These are phyloP conservation scores for Dendrolimus houi DNA, from an alignment of 2,888 invertebrate genomes.

Conservation along the genomic window DNA sequence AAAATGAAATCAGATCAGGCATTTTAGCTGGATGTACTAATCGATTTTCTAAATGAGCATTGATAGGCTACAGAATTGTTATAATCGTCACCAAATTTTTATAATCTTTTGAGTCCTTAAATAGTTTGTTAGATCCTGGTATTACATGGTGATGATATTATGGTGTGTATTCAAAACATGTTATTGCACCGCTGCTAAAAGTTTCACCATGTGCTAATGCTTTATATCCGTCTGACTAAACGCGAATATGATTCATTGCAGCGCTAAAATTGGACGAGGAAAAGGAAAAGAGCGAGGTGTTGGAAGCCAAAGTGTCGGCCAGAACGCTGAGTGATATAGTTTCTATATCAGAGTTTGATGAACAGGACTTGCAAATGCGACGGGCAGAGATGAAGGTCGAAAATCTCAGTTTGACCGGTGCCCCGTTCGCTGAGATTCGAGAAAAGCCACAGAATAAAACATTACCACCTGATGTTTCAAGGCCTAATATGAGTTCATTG, in stretches of 20 bases:
- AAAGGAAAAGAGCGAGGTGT: conserved; percentile 53
- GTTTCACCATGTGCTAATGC: not conserved
- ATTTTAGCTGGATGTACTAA: too few relatives aligned
- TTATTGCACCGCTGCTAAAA: not conserved
- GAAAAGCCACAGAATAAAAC: conserved; percentile 45
- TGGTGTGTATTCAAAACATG: conserved; percentile 1
- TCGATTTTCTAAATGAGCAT: too few relatives aligned
- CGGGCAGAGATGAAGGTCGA: conserved; percentile 57
- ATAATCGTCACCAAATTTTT: too few relatives aligned
- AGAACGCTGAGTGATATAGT: conserved; percentile 83
- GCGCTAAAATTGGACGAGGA: conserved; percentile 78
- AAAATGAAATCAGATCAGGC: too few relatives aligned
- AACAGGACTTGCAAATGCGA: conserved; percentile 77
- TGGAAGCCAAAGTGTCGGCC: conserved; percentile 78
- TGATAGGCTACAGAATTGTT: too few relatives aligned
- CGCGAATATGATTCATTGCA: conserved; percentile 32
- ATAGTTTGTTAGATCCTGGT: too few relatives aligned
- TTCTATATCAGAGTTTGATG: conserved; percentile 84
- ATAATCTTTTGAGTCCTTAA: too few relatives aligned
- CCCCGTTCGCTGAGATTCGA: conserved; percentile 29
- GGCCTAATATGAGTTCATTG: conserved; percentile 54
- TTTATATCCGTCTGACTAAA: conserved; percentile 1
- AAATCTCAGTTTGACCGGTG: conserved; percentile 35
- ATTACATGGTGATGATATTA: too few relatives aligned
- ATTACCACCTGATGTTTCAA: conserved; percentile 46